phyloP scores from a whole-genome alignment of 35 echinoderm and acorn worm species.

The Heliocidaris tuberculata region DNA sequence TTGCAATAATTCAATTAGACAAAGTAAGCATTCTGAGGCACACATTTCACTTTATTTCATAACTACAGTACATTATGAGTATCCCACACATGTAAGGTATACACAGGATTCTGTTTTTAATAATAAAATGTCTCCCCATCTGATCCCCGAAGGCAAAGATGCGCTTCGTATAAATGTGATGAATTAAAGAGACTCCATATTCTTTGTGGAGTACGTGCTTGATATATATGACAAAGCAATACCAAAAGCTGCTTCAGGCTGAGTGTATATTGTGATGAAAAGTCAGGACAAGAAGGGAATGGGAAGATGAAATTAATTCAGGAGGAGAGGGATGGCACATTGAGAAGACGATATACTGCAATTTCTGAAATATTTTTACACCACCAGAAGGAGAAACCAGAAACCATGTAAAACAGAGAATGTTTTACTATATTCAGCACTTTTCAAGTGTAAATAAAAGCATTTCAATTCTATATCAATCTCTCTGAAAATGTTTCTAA shows the following conservation, averaged over 20 bases:
- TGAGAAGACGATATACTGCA: no score
- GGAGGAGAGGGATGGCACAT: not conserved
- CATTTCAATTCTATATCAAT: no score
- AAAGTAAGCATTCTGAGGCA: not conserved
- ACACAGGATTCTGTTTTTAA: not conserved
- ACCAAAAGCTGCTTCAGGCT: not conserved
- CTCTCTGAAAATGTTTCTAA: no score
- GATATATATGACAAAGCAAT: not conserved
- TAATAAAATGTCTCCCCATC: conserved; percentile 9
- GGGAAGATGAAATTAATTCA: conserved; percentile 4
- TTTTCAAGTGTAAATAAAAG: no score
- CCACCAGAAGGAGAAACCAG: no score
- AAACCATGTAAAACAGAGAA: no score
- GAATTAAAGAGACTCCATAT: not conserved
- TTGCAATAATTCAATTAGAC: not conserved
- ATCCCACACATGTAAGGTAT: not conserved
- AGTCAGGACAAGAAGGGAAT: not conserved
- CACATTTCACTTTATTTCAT: not conserved
- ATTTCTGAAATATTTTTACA: no score
- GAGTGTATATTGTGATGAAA: not conserved
- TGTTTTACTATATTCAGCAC: no score
- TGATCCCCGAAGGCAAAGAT: not conserved
- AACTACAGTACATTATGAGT: not conserved
- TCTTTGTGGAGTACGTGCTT: not conserved
- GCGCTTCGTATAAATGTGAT: not conserved